Conservation (phyloP, 2,113 vertebrate species). For the Salvelinus namaycush region DNA sequence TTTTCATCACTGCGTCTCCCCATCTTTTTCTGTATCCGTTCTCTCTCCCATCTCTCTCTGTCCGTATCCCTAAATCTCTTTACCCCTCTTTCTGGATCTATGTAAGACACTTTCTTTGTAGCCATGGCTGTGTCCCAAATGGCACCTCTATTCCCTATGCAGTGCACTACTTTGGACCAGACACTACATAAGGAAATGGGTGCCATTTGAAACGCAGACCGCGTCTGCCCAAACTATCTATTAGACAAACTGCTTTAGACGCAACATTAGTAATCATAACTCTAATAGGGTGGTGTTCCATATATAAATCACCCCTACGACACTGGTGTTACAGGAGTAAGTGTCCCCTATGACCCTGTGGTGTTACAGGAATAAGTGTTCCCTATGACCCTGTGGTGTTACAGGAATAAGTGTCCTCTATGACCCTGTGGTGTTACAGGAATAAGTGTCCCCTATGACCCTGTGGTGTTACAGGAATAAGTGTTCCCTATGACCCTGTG, state of each 20-base stretch:
- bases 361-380: slow-evolving; percentile 60
- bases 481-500: slow-evolving; percentile 37
- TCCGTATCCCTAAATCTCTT: neutral
- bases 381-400: slow-evolving; percentile 51
- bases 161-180: slow-evolving; percentile 13
- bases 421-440: no score
- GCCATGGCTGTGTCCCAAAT: no score
- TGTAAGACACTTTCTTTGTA: no score
- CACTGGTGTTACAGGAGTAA: slow-evolving; percentile 37
- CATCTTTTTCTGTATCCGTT: neutral
- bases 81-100: no score
- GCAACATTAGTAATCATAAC: no score
- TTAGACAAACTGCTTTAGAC: no score
- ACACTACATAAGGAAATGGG: no score
- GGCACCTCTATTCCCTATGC: no score
- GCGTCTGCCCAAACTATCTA: no score
- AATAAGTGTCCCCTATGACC: no score
- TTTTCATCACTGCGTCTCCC: neutral
- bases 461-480: no score
- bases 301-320: slow-evolving; percentile 37
- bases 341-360: slow-evolving; percentile 45
- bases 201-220: no score
- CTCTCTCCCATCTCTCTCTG: neutral
- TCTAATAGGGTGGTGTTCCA: slow-evolving; percentile 39
- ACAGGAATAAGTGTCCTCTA: slow-evolving; percentile 57